These are phyloP conservation scores for Cryptops parisi DNA, from an alignment of 2,888 invertebrate genomes.

Conservation along the genomic window DNA sequence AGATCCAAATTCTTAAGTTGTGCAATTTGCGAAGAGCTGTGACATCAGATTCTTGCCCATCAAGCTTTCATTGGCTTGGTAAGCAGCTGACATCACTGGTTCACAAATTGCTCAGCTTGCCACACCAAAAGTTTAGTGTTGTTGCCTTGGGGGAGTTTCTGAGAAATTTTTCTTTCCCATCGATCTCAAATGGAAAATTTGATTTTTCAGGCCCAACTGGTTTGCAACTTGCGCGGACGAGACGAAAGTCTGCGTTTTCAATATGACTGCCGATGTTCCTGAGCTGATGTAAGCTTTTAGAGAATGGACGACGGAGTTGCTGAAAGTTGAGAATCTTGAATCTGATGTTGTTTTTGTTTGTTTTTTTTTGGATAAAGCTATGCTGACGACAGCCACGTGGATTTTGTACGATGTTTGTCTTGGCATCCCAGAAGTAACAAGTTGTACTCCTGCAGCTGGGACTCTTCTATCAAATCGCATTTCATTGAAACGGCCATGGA, in stretches of 20 bases:
- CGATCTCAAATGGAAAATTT: too few relatives aligned
- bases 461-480: constrained; percentile 22
- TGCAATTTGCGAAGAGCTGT: too few relatives aligned
- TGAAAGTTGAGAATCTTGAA: not conserved
- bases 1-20: too few relatives aligned
- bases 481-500: not conserved
- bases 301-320: not conserved
- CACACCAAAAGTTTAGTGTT: too few relatives aligned
- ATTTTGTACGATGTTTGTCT: constrained; percentile 42
- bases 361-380: constrained; percentile 28
- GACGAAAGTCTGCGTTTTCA: constrained; percentile 25
- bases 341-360: not conserved
- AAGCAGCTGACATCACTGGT: too few relatives aligned
- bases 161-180: too few relatives aligned
- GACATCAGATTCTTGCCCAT: too few relatives aligned
- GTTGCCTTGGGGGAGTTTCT: too few relatives aligned
- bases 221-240: constrained; percentile 29
- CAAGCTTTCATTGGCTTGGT: too few relatives aligned
- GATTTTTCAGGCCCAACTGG: constrained; percentile 24
- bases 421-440: constrained; percentile 36
- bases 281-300: constrained; percentile 16
- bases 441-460: constrained; percentile 46
- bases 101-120: too few relatives aligned
- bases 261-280: constrained; percentile 21
- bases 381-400: constrained; percentile 36